Percentiles rank a stretch among this genome's conserved stretches.
Evolutionary conservation across 2,797 vertebrate species (phyloP).

Genomic region (Cephalopachus bancanus): DNA sequence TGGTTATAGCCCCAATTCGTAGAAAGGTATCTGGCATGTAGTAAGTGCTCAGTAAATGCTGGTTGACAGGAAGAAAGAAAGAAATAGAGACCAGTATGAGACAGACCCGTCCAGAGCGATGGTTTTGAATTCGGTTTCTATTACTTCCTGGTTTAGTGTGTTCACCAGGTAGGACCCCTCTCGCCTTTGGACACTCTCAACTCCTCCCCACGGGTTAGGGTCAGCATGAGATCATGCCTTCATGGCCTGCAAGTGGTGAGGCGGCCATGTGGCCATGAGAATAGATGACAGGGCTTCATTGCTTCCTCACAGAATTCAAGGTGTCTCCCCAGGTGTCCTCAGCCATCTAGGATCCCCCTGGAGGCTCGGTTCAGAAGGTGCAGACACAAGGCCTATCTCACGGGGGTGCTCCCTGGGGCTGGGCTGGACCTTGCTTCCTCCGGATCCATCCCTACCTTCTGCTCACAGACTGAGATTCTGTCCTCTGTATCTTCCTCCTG

Average conservation of each 20-base stretch:
- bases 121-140: background rate
- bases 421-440: background rate
- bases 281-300: background rate
- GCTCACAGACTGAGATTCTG: background rate
- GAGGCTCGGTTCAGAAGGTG: background rate
- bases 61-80: background rate
- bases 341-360: background rate
- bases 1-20: background rate
- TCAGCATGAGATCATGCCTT: background rate
- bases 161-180: background rate
- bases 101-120: background rate
- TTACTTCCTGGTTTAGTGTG: background rate
- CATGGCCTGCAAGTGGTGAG: fast-evolving
- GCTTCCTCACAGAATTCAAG: background rate
- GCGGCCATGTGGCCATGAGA: background rate
- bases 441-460: background rate
- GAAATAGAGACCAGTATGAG: background rate
- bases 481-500: background rate
- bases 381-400: background rate
- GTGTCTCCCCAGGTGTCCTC: background rate
- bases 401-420: background rate
- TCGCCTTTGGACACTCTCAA: background rate
- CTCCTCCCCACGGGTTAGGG: no score
- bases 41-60: background rate
- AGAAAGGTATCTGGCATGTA: background rate